phyloP scores from a whole-genome alignment of 2,797 vertebrate species.

The Sus cebifrons region DNA sequence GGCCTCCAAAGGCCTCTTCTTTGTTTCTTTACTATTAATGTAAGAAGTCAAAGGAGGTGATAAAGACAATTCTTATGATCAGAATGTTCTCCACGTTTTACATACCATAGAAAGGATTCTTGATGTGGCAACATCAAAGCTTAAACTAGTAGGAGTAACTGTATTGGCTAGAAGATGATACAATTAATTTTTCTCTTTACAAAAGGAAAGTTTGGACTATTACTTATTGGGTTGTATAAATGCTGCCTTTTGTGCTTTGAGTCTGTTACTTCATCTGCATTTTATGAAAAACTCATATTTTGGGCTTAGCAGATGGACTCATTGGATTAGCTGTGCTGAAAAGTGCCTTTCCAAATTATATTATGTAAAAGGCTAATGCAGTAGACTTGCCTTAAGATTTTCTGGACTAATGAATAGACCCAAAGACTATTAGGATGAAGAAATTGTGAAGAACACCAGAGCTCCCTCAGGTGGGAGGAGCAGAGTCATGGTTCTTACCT shows the following conservation, averaged over 20 bases:
- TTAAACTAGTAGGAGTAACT: conserved; percentile 83
- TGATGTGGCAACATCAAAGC: conserved; percentile 89
- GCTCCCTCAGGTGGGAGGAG: neutral
- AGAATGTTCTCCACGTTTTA: conserved; percentile 87
- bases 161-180: conserved; percentile 83
- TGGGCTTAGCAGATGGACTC: conserved; percentile 85
- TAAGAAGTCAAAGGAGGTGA: conserved; percentile 88
- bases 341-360: conserved; percentile 66
- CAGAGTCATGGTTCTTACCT: neutral
- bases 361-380: conserved; percentile 41
- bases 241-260: conserved; percentile 81
- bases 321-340: conserved; percentile 78
- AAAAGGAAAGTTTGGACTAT: conserved; percentile 87
- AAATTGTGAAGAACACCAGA: neutral
- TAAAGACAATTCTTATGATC: conserved; percentile 89
- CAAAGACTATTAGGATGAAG: neutral
- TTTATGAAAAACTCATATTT: conserved; percentile 88
- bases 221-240: conserved; percentile 81
- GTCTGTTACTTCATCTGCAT: conserved; percentile 87
- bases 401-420: conserved; percentile 19
- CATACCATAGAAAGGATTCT: conserved; percentile 86
- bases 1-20: conserved; percentile 87
- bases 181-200: conserved; percentile 76
- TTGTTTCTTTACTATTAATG: conserved; percentile 89
- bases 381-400: conserved; percentile 11